Evolutionary conservation across 2,888 invertebrate genomes (phyloP), one percentile per base, ranked within the genome.

Genomic region (Callinectes sapidus): DNA sequence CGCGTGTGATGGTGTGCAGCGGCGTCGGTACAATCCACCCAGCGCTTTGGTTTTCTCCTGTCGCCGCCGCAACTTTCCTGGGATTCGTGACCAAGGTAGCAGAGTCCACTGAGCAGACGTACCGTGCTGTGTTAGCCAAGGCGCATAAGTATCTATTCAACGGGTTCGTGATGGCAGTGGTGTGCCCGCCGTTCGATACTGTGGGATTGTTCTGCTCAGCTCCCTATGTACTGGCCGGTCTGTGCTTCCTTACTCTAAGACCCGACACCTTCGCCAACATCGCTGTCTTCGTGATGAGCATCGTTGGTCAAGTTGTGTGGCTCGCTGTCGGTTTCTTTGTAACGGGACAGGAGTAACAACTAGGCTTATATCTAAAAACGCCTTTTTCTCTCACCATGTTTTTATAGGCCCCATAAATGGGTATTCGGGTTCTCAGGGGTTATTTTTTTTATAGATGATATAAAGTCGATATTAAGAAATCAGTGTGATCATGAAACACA

Each of bases 31-130:
- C 92, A 66, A 85, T 93, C n/a, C 81, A 90, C 87, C 90, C 90
- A 13, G 85, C 81, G 13, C 85, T 93, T 23, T 93, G 93, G 93
- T 85, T 93, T 10, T 32, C 66, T 10, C 93, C 93, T 35, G 42
- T 93, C 23, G 39, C 81, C 55, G 66, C 90, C 13, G 86, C 93
- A 42, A 88, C 90, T 10, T 39, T 93, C 28, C 42, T 93, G 28
- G 93, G 93, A 18, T 81, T 93, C 61, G 89, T 93, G 18, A 93
- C 93, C 66, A 93, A 93, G 39, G 54, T 93, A n/a, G 66, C 90
- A 0, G 93, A 93, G 61, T 92, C 93, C 23, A 90, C 88, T 16
- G 93, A 92, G 39, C 42, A 18, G 13, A 90, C 92, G 39, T 71
- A 42, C n/a, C 16, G 16, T 0, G 90, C 90, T 32, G 42, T 85